Conservation (phyloP, 1,140 invertebrate genomes). For the Zaprionus camerounensis region DNA sequence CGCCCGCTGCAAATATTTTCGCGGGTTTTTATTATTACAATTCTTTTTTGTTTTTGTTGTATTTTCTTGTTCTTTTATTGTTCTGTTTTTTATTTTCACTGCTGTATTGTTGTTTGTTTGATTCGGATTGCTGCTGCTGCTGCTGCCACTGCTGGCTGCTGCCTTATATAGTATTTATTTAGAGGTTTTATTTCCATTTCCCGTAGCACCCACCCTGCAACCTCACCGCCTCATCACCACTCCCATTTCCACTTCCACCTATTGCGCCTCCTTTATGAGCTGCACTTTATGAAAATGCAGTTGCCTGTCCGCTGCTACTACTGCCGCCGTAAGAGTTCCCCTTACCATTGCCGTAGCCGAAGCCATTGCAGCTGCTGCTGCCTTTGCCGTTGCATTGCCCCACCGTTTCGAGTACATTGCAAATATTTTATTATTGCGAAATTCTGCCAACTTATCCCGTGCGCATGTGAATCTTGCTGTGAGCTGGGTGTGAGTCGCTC, state of each 20-base stretch:
- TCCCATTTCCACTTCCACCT: constrained; percentile 10
- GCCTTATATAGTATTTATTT: constrained; percentile 70
- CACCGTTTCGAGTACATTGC: constrained; percentile 73
- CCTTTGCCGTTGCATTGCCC: constrained; percentile 15
- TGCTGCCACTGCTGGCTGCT: constrained; percentile 31
- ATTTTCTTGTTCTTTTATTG: constrained; percentile 10
- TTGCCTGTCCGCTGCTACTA: constrained; percentile 38
- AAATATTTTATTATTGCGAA: constrained; percentile 83
- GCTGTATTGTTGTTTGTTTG: constrained; percentile 65
- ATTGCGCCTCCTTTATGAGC: constrained; percentile 70
- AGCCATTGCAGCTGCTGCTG: constrained; percentile 11
- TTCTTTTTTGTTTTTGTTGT: constrained; percentile 37
- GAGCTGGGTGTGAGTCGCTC: neutral
- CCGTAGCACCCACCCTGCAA: constrained; percentile 35
- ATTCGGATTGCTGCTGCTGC: constrained; percentile 57
- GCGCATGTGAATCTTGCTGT: constrained; percentile 62
- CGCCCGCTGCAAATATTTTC: constrained; percentile 81
- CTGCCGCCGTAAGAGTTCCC: constrained; percentile 3
- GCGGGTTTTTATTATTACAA: constrained; percentile 77
- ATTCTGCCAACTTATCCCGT: constrained; percentile 76
- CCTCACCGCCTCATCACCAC: neutral
- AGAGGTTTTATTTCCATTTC: constrained; percentile 55
- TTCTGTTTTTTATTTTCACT: constrained; percentile 50
- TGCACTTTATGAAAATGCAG: constrained; percentile 82
- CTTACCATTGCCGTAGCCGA: neutral